These are phyloP conservation scores for Leptinotarsa undecemlineata DNA, from an alignment of 1,140 invertebrate genomes.

Conservation along the genomic window DNA sequence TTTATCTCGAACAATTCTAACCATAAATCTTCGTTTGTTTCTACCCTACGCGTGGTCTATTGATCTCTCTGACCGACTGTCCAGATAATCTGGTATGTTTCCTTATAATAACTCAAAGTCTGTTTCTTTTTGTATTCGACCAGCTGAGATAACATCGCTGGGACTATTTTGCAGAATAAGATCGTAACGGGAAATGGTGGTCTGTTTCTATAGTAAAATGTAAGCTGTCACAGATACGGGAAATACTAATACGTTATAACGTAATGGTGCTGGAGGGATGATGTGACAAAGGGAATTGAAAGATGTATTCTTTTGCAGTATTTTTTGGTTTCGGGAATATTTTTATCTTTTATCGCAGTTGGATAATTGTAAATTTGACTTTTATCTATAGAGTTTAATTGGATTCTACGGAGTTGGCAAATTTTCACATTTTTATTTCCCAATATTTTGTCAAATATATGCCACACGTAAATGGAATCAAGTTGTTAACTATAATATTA, in stretches of 20 bases:
- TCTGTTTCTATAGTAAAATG: background rate
- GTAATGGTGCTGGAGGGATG: no score
- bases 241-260: background rate
- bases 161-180: background rate
- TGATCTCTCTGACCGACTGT: slow-evolving; percentile 5
- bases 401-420: no score
- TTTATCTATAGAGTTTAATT: no score
- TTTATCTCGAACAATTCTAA: background rate
- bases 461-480: no score
- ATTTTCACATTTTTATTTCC: no score
- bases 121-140: background rate
- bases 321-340: no score
- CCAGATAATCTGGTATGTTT: background rate
- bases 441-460: no score
- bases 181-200: background rate
- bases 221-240: background rate
- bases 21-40: background rate
- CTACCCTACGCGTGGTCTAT: background rate
- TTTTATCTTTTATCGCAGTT: no score
- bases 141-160: background rate
- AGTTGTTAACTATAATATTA: no score
- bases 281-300: no score
- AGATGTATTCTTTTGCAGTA: no score
- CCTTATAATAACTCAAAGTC: slow-evolving; percentile 3
- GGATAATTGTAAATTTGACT: no score